Conservation (phyloP, 2,888 invertebrate species). For the Amorpha juglandis region DNA sequence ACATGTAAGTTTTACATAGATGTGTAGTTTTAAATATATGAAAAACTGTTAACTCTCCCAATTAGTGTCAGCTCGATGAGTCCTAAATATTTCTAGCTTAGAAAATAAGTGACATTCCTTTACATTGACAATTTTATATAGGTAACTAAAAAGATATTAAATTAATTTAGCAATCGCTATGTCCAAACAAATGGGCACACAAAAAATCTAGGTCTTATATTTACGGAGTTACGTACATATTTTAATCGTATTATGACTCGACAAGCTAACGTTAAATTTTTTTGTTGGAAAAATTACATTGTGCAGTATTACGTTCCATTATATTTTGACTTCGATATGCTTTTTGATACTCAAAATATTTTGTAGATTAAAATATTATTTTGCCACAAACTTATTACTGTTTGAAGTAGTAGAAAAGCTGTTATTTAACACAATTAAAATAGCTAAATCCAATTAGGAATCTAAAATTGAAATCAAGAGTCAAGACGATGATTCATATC, state of each 20-base stretch:
- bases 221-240: background rate
- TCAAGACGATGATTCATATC: conserved; percentile 67
- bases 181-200: background rate
- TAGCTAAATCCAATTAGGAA: background rate
- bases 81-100: background rate
- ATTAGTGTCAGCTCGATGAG: background rate
- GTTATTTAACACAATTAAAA: no score
- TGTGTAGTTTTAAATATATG: no score
- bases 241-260: background rate
- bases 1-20: no score
- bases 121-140: background rate
- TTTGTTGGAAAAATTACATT: background rate
- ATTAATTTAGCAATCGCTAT: background rate
- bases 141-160: background rate
- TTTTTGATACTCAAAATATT: no score
- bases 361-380: no score
- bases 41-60: background rate
- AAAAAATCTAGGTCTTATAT: background rate
- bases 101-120: background rate
- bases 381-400: no score
- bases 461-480: conserved; percentile 35
- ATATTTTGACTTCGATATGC: no score
- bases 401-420: no score
- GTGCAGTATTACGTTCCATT: no score
- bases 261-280: background rate